Evolutionary conservation across 2,797 vertebrate species (phyloP).

Genomic region (Sciurus carolinensis): DNA sequence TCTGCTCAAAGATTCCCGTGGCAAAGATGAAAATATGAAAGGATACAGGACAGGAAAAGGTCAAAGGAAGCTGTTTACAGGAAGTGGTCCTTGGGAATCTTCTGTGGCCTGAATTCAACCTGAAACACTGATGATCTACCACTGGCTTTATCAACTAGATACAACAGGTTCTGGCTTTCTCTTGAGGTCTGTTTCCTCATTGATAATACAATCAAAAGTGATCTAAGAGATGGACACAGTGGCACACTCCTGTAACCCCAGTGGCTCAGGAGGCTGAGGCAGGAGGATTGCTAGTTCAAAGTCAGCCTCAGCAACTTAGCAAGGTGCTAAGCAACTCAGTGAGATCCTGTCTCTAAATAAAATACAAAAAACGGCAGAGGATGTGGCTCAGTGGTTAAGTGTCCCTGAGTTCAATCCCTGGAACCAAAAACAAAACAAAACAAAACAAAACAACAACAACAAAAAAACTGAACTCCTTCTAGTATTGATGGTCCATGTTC

Average conservation of each 20-base stretch:
- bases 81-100: constrained; percentile 25
- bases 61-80: background rate
- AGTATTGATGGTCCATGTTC: constrained; percentile 34
- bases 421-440: background rate
- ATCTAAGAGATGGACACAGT: background rate
- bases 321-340: too few species aligned
- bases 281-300: too few species aligned
- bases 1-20: constrained; percentile 41
- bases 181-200: constrained; percentile 15
- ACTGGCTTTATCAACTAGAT: constrained; percentile 25
- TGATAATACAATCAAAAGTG: constrained; percentile 37
- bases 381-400: too few species aligned
- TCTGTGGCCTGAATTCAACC: constrained; percentile 54
- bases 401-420: too few species aligned
- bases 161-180: constrained; percentile 17
- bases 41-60: constrained; percentile 43
- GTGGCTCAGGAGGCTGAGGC: too few species aligned
- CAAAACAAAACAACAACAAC: too few species aligned
- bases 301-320: too few species aligned
- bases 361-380: too few species aligned
- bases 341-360: too few species aligned
- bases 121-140: background rate
- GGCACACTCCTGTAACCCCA: too few species aligned
- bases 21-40: constrained; percentile 44
- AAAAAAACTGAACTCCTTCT: background rate